Percentiles rank a stretch among this genome's conserved stretches.
These are phyloP conservation scores for Spermophilus dauricus DNA, from an alignment of 2,113 vertebrate species.

Conservation along the genomic window DNA sequence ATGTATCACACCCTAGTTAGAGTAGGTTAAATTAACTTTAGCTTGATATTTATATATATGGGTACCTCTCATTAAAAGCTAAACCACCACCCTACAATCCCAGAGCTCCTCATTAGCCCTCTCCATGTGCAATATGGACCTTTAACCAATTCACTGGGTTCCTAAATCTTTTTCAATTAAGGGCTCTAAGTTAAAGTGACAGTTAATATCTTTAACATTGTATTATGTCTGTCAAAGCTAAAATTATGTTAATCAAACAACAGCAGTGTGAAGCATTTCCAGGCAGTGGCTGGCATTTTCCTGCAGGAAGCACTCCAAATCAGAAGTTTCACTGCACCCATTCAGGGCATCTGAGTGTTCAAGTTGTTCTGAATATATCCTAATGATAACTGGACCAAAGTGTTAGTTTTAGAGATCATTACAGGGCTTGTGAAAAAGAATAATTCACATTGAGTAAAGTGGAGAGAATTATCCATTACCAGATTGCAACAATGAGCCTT, in stretches of 20 bases:
- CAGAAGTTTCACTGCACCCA: constrained; percentile 48
- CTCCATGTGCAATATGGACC: not conserved
- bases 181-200: constrained; percentile 44
- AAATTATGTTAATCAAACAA: constrained; percentile 58
- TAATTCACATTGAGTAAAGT: constrained; percentile 71
- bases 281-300: not conserved
- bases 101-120: not conserved
- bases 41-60: not conserved
- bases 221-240: not conserved
- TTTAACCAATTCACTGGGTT: not conserved
- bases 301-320: constrained; percentile 31
- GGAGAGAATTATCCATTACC: constrained; percentile 77
- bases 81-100: not conserved
- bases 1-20: not conserved
- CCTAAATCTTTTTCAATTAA: constrained; percentile 54
- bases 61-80: not conserved
- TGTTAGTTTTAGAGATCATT: constrained; percentile 85
- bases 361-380: constrained; percentile 60
- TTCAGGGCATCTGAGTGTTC: constrained; percentile 20
- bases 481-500: constrained; percentile 56
- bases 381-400: constrained; percentile 79
- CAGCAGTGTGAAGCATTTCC: constrained; percentile 10
- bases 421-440: constrained; percentile 68
- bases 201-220: constrained; percentile 14
- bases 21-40: constrained; percentile 48